Evolutionary conservation across 2,888 invertebrate genomes (phyloP), one percentile per base, ranked within the genome.

Genomic region (Tenthredo scrophulariae): DNA sequence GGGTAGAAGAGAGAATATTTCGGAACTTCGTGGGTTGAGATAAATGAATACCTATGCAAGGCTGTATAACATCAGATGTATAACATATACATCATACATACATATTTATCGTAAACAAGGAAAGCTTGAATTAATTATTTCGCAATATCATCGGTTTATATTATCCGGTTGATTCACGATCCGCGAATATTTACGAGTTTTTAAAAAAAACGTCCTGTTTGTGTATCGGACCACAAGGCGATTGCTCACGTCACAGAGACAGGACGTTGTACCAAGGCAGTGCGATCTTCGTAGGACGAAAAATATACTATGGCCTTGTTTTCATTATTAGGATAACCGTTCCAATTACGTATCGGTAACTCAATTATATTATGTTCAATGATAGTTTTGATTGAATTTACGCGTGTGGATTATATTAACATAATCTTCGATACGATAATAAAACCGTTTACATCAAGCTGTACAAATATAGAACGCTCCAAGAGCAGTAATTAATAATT

Each of bases 241-340:
- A 54, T 50, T 50, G 77, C 54, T 54, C 54, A 54, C 77, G 77
- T 77, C 77, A 77, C 77, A 40, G 54, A 77, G 54, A 50, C 77
- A 77, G 77, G 77, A 40, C 29, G 26, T 77, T 77, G 29, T 54
- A 50, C 40, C 46, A 33, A 33, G 29, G 0, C 15, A 46, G 5
- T 54, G n/a, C 33, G 33, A 75, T 26, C 33, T 75, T 77, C 77
- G 26, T 18, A 58, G 62, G 37, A 58, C 1, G 79, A n/a, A 79
- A 54, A 79, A 46, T 58, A 77, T 37, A 77, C 50, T 9, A 46
- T 13, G 58, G 37, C 29, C 67, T 67, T 67, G 33, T 67, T 67
- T 79, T 58, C 13, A 58, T 37, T 22, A 9, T 13, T 29, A 29
- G 46, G 50, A 77, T 29, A 26, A 77, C 75, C 75, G 50, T 74